Evolutionary conservation across 2,888 invertebrate species (phyloP), one percentile per base, ranked within the genome.

Genomic region (Melangyna quadrimaculata): DNA sequence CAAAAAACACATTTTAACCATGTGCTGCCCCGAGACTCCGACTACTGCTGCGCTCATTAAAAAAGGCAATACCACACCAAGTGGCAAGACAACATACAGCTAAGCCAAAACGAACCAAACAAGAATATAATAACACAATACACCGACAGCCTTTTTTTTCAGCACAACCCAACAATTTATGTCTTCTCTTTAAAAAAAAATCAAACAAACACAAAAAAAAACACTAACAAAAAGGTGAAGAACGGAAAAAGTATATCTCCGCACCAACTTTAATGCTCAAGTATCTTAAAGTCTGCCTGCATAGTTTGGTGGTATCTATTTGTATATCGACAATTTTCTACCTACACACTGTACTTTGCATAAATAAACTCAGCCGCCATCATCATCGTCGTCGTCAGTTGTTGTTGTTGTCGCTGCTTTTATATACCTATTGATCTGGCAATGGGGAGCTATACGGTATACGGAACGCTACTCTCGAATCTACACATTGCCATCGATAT

Each of bases 281-380:
- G 63, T 74, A 74, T 69, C 32, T 32, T 37, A 55, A 55, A 70
- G 51, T 45, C 65, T 40, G 67, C 40, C 40, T 51, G 51, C 29
- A 12, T 29, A 12, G 12, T 19, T 65, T 45, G 43, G 43, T 45
- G 67, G 67, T 79, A 71, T 75, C 71, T 79, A 72, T 84, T 75
- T 75, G 70, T 74, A 69, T 74, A 74, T 78, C 71, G 74, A 79
- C 74, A 75, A 43, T 45, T 67, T 75, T 61, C 79, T 71, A 67
- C 79, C 79, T 84, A 84, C 78, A 69, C 75, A 59, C 35, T 27
- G 35, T 48, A 72, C 84, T 84, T 84, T 84, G 84, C 84, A 84
- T 84, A 84, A 84, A 77, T 79, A 84, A 77, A 79, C 53, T 63
- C 59, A 43, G 37, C 61, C 57, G 70, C 70, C 53, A 35, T 14